Evolutionary conservation across 2,113 vertebrate species (phyloP).

Genomic region (Crotalus viridis): DNA sequence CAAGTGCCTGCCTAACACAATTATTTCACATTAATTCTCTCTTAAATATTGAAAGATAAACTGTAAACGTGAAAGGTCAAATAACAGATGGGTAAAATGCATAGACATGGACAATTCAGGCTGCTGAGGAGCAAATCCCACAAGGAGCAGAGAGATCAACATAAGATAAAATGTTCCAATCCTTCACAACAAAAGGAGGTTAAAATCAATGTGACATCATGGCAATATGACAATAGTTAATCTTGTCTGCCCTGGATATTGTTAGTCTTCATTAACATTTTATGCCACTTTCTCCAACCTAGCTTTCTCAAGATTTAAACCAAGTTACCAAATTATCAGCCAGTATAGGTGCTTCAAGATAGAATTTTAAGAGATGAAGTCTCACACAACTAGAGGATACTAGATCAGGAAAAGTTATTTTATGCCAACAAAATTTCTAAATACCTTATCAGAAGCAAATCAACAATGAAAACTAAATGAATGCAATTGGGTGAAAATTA

Average conservation of each 20-base stretch:
- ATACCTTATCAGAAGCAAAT: background rate
- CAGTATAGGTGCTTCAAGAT: background rate
- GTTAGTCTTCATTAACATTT: background rate
- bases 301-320: background rate
- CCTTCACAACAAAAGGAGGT: background rate
- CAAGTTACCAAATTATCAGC: background rate
- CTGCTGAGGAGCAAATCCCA: background rate
- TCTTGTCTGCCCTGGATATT: background rate
- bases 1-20: constrained; percentile 17
- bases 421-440: background rate
- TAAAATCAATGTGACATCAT: background rate
- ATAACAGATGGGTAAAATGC: background rate
- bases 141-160: background rate
- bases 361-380: background rate
- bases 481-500: background rate
- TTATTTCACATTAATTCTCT: constrained; percentile 20
- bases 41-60: constrained; percentile 24
- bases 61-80: constrained; percentile 7
- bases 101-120: background rate
- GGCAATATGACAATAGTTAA: background rate
- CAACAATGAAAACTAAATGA: background rate
- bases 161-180: background rate
- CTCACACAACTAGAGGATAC: background rate
- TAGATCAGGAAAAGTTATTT: background rate
- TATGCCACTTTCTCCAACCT: background rate